phyloP scores from a whole-genome alignment of 2,797 vertebrate genomes.

The Simalia tracyae region DNA sequence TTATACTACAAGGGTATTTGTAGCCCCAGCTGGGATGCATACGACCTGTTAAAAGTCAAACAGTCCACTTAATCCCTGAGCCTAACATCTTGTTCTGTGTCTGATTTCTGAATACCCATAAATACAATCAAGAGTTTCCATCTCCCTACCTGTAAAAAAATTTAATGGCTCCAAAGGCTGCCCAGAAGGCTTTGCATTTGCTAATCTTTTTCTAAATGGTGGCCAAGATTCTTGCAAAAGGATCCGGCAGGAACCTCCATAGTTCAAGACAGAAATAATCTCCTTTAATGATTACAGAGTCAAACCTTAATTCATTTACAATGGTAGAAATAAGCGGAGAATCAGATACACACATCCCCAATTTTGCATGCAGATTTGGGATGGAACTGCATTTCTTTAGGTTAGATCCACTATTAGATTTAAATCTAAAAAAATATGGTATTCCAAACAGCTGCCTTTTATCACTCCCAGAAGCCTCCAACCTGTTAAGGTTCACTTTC shows the following conservation, averaged over 20 bases:
- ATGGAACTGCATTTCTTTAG: slow-evolving; percentile 17
- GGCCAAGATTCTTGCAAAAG: neutral
- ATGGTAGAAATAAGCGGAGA: slow-evolving; percentile 5
- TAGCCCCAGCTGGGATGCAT: neutral
- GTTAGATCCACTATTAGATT: slow-evolving; percentile 32
- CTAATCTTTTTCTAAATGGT: neutral
- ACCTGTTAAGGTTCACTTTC: slow-evolving; percentile 65
- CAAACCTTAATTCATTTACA: neutral
- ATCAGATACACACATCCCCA: slow-evolving; percentile 6
- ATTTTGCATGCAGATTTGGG: neutral
- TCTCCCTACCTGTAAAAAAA: neutral
- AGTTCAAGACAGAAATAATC: neutral
- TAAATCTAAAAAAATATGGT: slow-evolving; percentile 8
- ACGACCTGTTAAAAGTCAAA: neutral
- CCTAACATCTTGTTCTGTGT: neutral
- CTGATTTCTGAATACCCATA: neutral
- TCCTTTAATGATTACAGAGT: neutral
- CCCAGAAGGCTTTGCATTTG: neutral
- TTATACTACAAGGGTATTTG: neutral
- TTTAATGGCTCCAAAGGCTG: neutral
- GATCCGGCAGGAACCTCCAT: neutral
- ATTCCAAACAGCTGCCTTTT: slow-evolving; percentile 48
- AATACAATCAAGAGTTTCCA: neutral
- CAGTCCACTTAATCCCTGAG: neutral
- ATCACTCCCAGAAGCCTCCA: slow-evolving; percentile 34